Percentiles rank a stretch among this genome's conserved stretches.
phyloP scores from a whole-genome alignment of 2,888 invertebrate species.

The Aspidapion aeneum region DNA sequence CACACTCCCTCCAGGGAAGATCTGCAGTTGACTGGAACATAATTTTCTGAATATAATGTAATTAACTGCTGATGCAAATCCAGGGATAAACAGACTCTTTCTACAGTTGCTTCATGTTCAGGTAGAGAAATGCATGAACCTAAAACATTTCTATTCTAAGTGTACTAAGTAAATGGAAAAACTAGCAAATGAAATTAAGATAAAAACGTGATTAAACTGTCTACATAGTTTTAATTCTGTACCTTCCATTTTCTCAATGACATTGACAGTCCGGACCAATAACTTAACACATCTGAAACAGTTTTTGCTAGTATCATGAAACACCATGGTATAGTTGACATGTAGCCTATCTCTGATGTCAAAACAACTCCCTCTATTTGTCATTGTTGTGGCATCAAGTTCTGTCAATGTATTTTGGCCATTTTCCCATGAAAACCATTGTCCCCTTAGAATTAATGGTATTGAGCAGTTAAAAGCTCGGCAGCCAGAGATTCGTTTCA shows the following conservation, averaged over 20 bases:
- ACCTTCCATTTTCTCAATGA: constrained; percentile 87
- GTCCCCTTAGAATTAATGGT: constrained; percentile 74
- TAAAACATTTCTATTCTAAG: constrained; percentile 6
- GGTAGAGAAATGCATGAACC: constrained; percentile 60
- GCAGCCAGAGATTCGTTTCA: constrained; percentile 12
- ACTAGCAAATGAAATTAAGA: background rate
- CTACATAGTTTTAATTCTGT: constrained; percentile 20
- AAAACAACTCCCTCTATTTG: constrained; percentile 68
- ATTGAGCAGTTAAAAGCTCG: constrained; percentile 57
- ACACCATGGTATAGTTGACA: constrained; percentile 84
- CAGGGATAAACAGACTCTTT: constrained; percentile 71
- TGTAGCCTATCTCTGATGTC: constrained; percentile 69
- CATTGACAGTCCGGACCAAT: constrained; percentile 81
- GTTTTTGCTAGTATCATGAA: constrained; percentile 54
- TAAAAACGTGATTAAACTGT: background rate
- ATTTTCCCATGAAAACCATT: constrained; percentile 91
- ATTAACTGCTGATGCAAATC: constrained; percentile 76
- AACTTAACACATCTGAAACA: constrained; percentile 87
- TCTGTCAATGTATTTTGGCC: constrained; percentile 79
- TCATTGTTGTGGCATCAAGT: constrained; percentile 78
- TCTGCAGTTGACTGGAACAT: constrained; percentile 85
- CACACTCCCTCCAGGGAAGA: constrained; percentile 94
- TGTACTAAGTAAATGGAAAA: no score
- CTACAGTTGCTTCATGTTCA: constrained; percentile 63
- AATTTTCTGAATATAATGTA: constrained; percentile 87